Evolutionary conservation across 2,113 vertebrate species (phyloP).

Genomic region (Megaleporinus macrocephalus): DNA sequence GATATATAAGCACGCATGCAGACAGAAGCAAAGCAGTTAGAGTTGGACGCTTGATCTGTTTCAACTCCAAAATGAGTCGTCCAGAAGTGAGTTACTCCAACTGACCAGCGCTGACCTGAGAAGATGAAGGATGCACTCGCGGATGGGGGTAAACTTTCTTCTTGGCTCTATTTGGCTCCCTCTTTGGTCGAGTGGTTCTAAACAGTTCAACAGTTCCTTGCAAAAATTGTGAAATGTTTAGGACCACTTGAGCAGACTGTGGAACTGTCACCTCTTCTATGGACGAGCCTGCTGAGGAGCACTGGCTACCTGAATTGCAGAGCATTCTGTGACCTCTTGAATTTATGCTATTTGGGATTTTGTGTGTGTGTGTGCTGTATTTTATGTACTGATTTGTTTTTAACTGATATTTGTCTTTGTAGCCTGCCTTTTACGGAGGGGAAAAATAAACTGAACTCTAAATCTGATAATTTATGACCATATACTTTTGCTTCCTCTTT

Average conservation of each 20-base stretch:
- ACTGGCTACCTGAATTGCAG: neutral
- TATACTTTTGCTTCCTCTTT: neutral
- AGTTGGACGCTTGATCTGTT: neutral
- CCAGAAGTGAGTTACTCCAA: too few species aligned
- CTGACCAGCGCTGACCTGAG: neutral
- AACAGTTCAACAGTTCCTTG: conserved; percentile 99
- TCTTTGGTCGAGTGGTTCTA: conserved; percentile 92
- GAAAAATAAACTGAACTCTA: conserved; percentile 1
- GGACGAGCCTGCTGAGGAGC: neutral
- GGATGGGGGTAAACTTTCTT: neutral
- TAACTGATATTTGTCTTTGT: neutral
- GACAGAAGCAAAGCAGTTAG: neutral
- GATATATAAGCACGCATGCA: conserved; percentile 33
- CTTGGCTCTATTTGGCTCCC: conserved; percentile 20
- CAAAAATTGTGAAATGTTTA: conserved; percentile 99
- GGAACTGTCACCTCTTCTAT: conserved; percentile 19
- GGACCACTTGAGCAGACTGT: conserved; percentile 93
- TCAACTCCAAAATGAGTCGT: neutral
- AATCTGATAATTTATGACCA: neutral
- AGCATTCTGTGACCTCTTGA: neutral
- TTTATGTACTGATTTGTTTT: neutral
- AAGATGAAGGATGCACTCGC: neutral
- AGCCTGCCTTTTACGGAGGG: neutral
- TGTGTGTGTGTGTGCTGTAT: neutral
- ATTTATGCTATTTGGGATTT: neutral